Percentiles rank a stretch among this genome's conserved stretches.
phyloP scores from a whole-genome alignment of 2,797 vertebrate species.

The Vireo griseus region DNA sequence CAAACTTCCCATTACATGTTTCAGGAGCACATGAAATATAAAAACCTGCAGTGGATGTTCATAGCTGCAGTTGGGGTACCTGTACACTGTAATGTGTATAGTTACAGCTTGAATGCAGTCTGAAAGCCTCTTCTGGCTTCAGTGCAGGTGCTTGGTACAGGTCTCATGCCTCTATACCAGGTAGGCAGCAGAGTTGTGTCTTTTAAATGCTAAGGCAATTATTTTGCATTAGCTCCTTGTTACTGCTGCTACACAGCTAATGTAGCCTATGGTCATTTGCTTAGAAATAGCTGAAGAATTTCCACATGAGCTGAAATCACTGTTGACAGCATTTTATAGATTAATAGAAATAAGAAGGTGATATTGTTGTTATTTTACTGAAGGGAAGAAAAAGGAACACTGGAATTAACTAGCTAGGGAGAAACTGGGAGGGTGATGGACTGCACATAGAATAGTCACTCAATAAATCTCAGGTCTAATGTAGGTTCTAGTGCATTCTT shows the following conservation, averaged over 20 bases:
- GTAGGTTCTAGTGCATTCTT: background rate
- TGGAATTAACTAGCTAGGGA: background rate
- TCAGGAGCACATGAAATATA: background rate
- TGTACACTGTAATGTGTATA: background rate
- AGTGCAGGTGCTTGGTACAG: background rate
- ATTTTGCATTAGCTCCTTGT: background rate
- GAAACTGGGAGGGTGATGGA: background rate
- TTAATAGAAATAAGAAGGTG: background rate
- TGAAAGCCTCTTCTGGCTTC: background rate
- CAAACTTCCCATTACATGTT: background rate
- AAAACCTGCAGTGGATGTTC: background rate
- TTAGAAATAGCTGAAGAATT: background rate
- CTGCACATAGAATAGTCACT: background rate
- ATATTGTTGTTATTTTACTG: background rate
- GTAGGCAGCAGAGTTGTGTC: background rate
- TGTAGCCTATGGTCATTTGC: background rate
- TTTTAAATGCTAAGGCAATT: background rate
- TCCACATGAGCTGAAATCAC: background rate
- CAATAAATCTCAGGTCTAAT: conserved; percentile 1
- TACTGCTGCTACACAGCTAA: background rate
- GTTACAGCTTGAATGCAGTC: background rate
- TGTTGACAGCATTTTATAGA: background rate
- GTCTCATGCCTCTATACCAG: background rate
- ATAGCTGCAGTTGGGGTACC: background rate
- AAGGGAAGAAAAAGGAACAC: background rate